Evolutionary conservation across 2,888 invertebrate genomes (phyloP).

Genomic region (Apamea epomidion): DNA sequence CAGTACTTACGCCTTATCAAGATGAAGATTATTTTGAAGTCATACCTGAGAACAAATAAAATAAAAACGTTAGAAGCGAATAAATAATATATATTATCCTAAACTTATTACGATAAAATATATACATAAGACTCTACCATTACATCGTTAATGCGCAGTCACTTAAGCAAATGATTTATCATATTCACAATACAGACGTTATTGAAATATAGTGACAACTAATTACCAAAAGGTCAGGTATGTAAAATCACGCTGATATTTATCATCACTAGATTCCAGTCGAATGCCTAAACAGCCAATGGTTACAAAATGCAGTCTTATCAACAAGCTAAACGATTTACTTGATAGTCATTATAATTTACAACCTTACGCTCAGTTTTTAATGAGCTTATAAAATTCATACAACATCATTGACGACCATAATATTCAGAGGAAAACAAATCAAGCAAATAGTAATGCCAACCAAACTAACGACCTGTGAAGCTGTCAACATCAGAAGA

Average conservation of each 20-base stretch:
- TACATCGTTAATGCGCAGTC: neutral
- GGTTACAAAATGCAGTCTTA: neutral
- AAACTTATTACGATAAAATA: neutral
- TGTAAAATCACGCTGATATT: constrained; percentile 24
- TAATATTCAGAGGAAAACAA: neutral
- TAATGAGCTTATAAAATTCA: neutral
- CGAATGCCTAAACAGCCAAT: constrained; percentile 10
- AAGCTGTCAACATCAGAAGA: constrained; percentile 24
- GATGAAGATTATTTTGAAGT: constrained; percentile 51
- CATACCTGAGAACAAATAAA: constrained; percentile 65
- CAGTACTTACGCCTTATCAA: constrained; percentile 54
- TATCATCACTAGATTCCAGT: constrained; percentile 19
- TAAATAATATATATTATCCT: neutral
- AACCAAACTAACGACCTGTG: constrained; percentile 3
- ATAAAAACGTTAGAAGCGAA: constrained; percentile 13
- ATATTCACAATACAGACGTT: constrained; percentile 4
- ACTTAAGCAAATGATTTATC: constrained; percentile 16
- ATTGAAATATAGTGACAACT: constrained; percentile 18
- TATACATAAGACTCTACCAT: neutral
- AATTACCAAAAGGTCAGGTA: constrained; percentile 33
- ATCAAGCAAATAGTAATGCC: neutral
- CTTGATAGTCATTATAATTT: constrained; percentile 8
- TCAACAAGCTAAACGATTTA: neutral
- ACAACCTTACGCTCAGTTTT: neutral
- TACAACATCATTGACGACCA: neutral